Evolutionary conservation across 1,140 invertebrate species (phyloP).

Genomic region (Pseudomyrmex cubaensis): DNA sequence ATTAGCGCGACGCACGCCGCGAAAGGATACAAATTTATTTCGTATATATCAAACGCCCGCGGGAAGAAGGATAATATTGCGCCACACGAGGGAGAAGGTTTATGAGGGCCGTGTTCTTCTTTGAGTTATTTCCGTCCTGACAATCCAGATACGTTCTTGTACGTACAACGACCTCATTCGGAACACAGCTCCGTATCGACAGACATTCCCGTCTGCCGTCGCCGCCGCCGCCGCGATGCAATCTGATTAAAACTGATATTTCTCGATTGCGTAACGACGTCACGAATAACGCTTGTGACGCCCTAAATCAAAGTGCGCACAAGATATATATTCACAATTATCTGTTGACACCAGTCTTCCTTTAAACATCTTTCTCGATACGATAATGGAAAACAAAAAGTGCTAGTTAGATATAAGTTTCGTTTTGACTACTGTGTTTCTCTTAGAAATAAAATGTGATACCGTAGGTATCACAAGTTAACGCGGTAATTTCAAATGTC

Average conservation of each 20-base stretch:
- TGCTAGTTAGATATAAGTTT: too few species aligned
- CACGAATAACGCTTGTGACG: too few species aligned
- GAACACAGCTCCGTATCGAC: constrained; percentile 59
- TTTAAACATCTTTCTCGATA: too few species aligned
- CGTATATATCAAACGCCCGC: background rate
- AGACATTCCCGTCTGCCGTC: constrained; percentile 32
- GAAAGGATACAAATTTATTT: constrained; percentile 51
- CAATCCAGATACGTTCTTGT: constrained; percentile 77
- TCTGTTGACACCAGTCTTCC: too few species aligned
- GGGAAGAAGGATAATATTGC: constrained; percentile 63
- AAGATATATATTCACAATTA: too few species aligned
- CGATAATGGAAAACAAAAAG: too few species aligned
- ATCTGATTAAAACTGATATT: constrained; percentile 63
- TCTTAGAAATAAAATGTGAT: too few species aligned
- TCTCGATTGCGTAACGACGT: constrained; percentile 49
- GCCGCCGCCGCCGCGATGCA: constrained; percentile 44
- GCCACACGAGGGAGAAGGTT: constrained; percentile 45
- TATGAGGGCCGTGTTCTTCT: constrained; percentile 70
- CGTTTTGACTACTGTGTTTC: too few species aligned
- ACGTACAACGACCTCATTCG: constrained; percentile 79
- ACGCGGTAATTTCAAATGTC: too few species aligned
- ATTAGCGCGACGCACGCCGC: too few species aligned
- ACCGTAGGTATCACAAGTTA: too few species aligned
- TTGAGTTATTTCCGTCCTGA: constrained; percentile 78
- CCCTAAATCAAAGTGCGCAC: background rate